Base-by-base conservation (phyloP, 2,113 vertebrate genomes). In the Podarcis muralis region DNA sequence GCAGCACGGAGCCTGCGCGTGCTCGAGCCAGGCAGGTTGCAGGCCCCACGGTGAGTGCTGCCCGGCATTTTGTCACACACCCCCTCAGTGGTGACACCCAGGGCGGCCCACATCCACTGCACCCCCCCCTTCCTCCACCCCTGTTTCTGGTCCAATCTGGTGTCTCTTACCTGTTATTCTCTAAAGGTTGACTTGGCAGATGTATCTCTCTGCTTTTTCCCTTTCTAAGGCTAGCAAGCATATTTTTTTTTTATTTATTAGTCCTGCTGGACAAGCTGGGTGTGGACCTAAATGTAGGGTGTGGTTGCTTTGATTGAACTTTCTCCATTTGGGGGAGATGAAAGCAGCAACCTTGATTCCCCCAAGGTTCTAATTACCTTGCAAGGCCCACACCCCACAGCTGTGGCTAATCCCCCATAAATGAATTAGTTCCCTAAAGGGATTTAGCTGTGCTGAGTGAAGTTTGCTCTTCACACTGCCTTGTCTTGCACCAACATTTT, bases 341-440 rank as follows among this genome's bases (percentile, higher is more conserved):
- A 68, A 87, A 84, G 83, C 65, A 6, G 32, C 40, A 37, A 62
- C 53, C 81, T 89, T 30, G 32, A 85, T 88, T 68, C 53, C 22
- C 30, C 57, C 37, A 87, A 74, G 23, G 66, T 23, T 77, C 82
- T 40, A n/a, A 69, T 90, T 86, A 68, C 12, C 32, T 82, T 76
- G 69, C 15, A 79, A 89, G 53, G 74, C n/a, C 5, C 85, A 25
- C 74, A 83, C 87, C 87, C 66, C 85, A 86, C 68, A 89, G 88
- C 88, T 83, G 22, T 86, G 85, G 83, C 37, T 78, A 76, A 86
- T 83, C 82, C 68, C 72, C 79, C 0, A 0, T 89, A 43, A 81
- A 35, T 48, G 74, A 71, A 84, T 89, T 53, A 86, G 13, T 87
- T 0, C 0, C 89, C 43, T 90, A 27, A 72, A 83, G 57, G 85